Percentiles rank a stretch among this genome's conserved stretches.
Evolutionary conservation across 2,113 vertebrate species (phyloP).

Genomic region (Electrona antarctica): DNA sequence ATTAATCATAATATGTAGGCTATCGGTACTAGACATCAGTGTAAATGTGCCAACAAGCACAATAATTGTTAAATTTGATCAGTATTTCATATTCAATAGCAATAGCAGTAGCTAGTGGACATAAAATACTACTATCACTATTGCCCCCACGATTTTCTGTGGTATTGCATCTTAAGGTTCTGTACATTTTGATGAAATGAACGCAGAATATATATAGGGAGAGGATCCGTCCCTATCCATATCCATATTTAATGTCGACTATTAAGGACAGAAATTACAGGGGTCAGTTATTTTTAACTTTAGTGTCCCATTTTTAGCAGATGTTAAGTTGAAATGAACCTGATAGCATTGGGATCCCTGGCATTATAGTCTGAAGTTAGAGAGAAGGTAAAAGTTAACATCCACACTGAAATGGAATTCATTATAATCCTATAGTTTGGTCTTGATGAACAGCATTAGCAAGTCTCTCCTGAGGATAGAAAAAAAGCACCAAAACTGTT

Average conservation of each 20-base stretch:
- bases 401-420: neutral
- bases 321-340: conserved; percentile 36
- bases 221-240: no score
- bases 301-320: conserved; percentile 50
- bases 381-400: conserved; percentile 2
- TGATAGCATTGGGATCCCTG: conserved; percentile 14
- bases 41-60: no score
- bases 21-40: no score
- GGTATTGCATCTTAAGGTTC: no score
- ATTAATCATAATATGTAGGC: no score
- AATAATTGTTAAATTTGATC: no score
- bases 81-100: no score
- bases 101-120: no score
- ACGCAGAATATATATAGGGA: no score
- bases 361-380: conserved; percentile 4
- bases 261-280: conserved; percentile 37
- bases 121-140: no score
- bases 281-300: conserved; percentile 58
- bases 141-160: no score
- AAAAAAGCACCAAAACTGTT: neutral
- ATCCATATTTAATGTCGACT: conserved; percentile 25
- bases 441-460: conserved; percentile 18
- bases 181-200: no score
- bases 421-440: neutral
- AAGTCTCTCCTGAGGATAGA: conserved; percentile 1